A percentile compares a stretch with the other conserved stretches of the same genome.
Evolutionary conservation across 2,888 invertebrate genomes (phyloP).

Genomic region (Rhyacophila evoluta): DNA sequence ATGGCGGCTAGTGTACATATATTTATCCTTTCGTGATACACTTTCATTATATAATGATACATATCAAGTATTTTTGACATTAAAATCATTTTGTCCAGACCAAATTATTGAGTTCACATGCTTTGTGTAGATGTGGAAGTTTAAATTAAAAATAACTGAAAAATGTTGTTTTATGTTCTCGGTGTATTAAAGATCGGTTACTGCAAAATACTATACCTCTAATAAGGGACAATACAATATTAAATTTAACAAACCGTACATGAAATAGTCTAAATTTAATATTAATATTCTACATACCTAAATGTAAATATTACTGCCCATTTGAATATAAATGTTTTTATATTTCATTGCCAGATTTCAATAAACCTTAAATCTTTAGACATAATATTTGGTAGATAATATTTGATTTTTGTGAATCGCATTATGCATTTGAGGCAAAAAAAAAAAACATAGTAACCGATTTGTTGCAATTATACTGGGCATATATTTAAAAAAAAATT

Average conservation of each 20-base stretch:
- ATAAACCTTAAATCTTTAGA: slow-evolving; percentile 10
- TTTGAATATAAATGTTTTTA: not conserved
- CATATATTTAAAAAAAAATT: too few species aligned
- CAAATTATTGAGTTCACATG: too few species aligned
- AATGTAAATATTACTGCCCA: not conserved
- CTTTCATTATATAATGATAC: too few species aligned
- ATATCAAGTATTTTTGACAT: too few species aligned
- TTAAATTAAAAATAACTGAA: too few species aligned
- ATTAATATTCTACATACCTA: not conserved
- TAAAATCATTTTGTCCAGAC: too few species aligned
- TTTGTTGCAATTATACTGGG: not conserved
- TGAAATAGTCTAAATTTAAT: not conserved
- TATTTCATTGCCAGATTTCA: not conserved
- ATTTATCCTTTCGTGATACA: too few species aligned
- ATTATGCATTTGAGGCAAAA: not conserved
- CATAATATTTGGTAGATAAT: slow-evolving; percentile 18
- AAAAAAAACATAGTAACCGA: not conserved
- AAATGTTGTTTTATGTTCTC: too few species aligned
- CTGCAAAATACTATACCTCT: not conserved
- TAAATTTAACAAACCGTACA: not conserved
- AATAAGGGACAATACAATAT: too few species aligned
- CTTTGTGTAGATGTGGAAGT: too few species aligned
- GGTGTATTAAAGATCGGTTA: too few species aligned
- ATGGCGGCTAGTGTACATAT: too few species aligned
- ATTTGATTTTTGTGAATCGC: not conserved